Evolutionary conservation across 2,888 invertebrate species (phyloP).

Genomic region (Pterostichus madidus): DNA sequence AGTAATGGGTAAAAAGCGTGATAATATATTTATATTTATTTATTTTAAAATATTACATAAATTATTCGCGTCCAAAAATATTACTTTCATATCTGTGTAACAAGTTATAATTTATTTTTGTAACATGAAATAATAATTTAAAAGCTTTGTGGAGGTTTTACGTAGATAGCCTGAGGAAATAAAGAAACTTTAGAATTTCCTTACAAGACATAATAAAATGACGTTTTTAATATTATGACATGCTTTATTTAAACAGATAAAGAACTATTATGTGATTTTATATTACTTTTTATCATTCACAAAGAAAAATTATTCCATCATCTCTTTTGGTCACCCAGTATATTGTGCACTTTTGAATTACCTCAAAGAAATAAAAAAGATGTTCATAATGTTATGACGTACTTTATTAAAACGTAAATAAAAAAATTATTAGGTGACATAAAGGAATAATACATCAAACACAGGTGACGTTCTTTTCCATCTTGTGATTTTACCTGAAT

Average conservation of each 20-base stretch:
- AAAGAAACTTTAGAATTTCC: neutral
- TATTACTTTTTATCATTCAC: no score
- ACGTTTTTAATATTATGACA: conserved; percentile 4
- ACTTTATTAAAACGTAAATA: conserved; percentile 11
- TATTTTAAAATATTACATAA: no score
- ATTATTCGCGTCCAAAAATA: no score
- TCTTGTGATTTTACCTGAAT: neutral
- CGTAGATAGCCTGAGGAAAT: no score
- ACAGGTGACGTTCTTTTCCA: conserved; percentile 16
- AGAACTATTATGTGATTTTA: neutral
- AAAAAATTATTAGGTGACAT: conserved; percentile 11
- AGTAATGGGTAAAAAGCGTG: no score
- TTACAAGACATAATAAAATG: neutral
- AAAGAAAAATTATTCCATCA: conserved; percentile 10
- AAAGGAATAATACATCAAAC: conserved; percentile 9
- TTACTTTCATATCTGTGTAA: no score
- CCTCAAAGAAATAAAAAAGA: neutral
- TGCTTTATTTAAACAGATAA: conserved; percentile 7
- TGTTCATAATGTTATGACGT: conserved; percentile 20
- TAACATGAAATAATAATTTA: no score
- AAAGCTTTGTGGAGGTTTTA: no score
- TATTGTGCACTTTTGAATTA: conserved; percentile 9
- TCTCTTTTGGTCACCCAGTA: neutral
- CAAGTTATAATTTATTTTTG: no score
- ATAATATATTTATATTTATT: no score